Conservation (phyloP, 2,113 vertebrate species). For the Pollachius pollachius region DNA sequence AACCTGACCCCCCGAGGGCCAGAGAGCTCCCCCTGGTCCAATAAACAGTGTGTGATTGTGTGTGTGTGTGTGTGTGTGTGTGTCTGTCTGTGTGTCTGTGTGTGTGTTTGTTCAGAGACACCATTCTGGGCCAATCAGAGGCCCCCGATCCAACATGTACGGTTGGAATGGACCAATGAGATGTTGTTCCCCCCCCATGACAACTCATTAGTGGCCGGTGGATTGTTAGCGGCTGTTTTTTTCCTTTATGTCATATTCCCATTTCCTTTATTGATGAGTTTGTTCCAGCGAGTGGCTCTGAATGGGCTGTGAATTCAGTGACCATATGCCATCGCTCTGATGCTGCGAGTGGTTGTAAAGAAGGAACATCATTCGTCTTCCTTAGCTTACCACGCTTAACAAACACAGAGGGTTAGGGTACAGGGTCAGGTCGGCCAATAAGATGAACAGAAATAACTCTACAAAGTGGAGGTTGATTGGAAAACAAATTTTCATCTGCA, state of each 20-base stretch:
- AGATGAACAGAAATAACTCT: too few species aligned
- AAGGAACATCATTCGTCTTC: too few species aligned
- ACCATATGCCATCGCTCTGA: too few species aligned
- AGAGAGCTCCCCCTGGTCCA: background rate
- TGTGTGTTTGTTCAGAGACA: background rate
- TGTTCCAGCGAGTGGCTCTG: background rate
- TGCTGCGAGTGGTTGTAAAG: too few species aligned
- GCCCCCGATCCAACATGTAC: background rate
- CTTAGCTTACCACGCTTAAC: too few species aligned
- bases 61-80: too few species aligned
- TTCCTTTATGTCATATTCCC: background rate
- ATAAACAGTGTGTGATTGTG: background rate
- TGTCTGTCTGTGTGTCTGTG: background rate
- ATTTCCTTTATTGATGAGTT: conserved; percentile 25
- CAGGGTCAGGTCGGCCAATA: too few species aligned
- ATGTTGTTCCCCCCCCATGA: background rate
- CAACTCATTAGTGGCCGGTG: background rate
- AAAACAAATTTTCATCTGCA: too few species aligned
- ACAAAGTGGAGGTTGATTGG: too few species aligned
- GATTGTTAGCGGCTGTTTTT: background rate
- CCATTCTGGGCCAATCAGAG: background rate
- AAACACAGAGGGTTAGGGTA: too few species aligned
- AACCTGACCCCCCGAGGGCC: background rate
- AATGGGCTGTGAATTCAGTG: too few species aligned
- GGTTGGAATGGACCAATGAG: conserved; percentile 3